Evolutionary conservation across 2,797 vertebrate genomes (phyloP).

Genomic region (Natrix natrix): DNA sequence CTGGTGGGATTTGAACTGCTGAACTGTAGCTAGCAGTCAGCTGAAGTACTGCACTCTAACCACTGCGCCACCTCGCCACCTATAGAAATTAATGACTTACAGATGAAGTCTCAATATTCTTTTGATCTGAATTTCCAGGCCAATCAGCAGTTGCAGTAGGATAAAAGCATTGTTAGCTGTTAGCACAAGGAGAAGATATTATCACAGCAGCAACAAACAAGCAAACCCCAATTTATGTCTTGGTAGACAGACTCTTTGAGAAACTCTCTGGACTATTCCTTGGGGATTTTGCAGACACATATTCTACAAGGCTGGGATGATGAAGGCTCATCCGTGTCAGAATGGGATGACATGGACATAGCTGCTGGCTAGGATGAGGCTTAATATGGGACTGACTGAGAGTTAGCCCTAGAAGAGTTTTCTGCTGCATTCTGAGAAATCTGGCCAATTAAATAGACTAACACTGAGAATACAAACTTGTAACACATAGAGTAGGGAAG

Average conservation of each 20-base stretch:
- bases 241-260: background rate
- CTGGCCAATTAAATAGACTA: background rate
- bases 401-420: background rate
- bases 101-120: background rate
- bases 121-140: background rate
- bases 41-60: no score
- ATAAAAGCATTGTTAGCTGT: background rate
- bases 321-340: background rate
- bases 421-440: background rate
- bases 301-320: background rate
- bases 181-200: background rate
- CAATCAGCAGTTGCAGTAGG: background rate
- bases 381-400: background rate
- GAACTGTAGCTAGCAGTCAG: no score
- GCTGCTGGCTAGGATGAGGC: background rate
- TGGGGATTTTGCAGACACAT: background rate
- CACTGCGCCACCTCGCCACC: no score
- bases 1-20: no score
- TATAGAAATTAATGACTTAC: background rate
- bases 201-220: background rate
- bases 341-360: background rate
- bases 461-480: background rate
- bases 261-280: background rate
- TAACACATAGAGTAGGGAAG: background rate
- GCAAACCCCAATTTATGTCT: background rate